These are phyloP conservation scores for Teleogryllus occipitalis DNA, from an alignment of 1,140 invertebrate genomes.

Conservation along the genomic window DNA sequence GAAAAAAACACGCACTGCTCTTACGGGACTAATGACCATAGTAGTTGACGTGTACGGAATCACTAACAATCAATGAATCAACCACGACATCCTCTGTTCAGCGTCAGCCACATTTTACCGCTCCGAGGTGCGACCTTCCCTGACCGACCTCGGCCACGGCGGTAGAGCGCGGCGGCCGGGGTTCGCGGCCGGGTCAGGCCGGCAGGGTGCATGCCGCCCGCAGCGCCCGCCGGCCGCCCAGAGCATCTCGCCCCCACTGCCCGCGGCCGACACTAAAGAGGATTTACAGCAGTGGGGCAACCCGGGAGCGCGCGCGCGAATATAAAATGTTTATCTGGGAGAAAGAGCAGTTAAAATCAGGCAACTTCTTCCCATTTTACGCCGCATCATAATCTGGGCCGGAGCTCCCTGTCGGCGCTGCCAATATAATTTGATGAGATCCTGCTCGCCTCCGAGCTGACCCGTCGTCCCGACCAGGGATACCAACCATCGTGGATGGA, in stretches of 20 bases:
- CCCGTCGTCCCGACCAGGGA: neutral
- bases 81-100: no score
- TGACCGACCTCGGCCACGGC: no score
- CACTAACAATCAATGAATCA: no score
- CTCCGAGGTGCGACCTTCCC: no score
- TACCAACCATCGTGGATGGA: neutral
- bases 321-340: neutral
- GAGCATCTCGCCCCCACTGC: neutral
- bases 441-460: neutral
- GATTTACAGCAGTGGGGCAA: neutral
- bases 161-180: no score
- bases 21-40: no score
- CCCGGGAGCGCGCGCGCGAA: neutral
- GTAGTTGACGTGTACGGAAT: no score
- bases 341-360: constrained; percentile 1
- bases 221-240: neutral
- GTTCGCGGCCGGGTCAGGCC: no score
- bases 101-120: no score
- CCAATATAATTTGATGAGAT: neutral
- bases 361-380: neutral
- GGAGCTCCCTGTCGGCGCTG: neutral
- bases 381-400: neutral
- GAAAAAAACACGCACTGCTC: no score
- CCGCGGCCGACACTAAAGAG: neutral
- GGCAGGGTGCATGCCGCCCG: no score